phyloP scores from a whole-genome alignment of 2,797 vertebrate species.

The Crenichthys baileyi region DNA sequence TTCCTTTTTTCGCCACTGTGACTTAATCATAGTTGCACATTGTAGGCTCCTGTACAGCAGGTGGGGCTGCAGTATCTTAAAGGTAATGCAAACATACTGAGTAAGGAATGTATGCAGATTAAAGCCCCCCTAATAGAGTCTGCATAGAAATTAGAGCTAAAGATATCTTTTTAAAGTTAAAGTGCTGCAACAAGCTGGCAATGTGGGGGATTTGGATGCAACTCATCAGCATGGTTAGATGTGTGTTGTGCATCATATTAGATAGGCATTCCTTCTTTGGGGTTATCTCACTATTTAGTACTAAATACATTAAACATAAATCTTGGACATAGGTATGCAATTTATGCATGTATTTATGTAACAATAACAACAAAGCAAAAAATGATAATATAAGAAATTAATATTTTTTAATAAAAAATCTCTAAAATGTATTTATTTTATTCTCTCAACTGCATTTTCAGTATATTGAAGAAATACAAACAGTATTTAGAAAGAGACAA shows the following conservation, averaged over 20 bases:
- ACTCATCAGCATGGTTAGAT: background rate
- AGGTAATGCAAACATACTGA: conserved; percentile 31
- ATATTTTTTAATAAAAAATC: background rate
- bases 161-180: background rate
- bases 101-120: background rate
- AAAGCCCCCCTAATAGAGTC: background rate
- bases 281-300: background rate
- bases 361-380: background rate
- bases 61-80: conserved; percentile 65
- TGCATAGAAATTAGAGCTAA: background rate
- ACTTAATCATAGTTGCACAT: conserved; percentile 35
- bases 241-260: background rate
- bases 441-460: no score
- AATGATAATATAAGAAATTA: no score
- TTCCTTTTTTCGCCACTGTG: background rate
- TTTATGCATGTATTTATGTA: background rate
- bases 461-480: background rate
- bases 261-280: background rate
- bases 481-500: background rate
- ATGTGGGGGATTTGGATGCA: background rate
- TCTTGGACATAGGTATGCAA: background rate
- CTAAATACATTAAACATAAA: background rate
- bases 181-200: background rate
- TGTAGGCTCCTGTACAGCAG: conserved; percentile 63
- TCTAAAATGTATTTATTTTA: background rate